A percentile compares a stretch with the other conserved stretches of the same genome.
Evolutionary conservation across 2,113 vertebrate species (phyloP).

Genomic region (Cercocebus atys): DNA sequence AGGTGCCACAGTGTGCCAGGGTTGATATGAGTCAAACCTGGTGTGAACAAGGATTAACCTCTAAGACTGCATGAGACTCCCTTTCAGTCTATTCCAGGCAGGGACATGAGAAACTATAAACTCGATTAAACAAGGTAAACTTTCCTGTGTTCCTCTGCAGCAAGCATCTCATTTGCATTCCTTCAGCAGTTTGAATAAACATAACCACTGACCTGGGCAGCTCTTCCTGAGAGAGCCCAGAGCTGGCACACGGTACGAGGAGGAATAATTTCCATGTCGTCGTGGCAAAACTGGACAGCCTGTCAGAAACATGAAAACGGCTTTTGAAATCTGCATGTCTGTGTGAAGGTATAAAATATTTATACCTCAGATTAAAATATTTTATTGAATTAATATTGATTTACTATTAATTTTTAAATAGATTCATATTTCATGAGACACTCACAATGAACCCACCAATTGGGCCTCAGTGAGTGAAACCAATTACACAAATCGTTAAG

Average conservation of each 20-base stretch:
- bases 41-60: slow-evolving; percentile 81
- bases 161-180: slow-evolving; percentile 74
- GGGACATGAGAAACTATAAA: slow-evolving; percentile 60
- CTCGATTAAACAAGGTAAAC: slow-evolving; percentile 73
- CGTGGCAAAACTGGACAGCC: slow-evolving; percentile 52
- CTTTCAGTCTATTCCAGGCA: slow-evolving; percentile 53
- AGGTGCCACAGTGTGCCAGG: slow-evolving; percentile 74
- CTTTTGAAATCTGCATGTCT: slow-evolving; percentile 77
- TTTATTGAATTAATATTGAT: slow-evolving; percentile 86
- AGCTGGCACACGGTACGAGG: background rate
- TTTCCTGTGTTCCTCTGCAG: slow-evolving; percentile 46
- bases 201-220: slow-evolving; percentile 34
- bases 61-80: slow-evolving; percentile 41
- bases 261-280: slow-evolving; percentile 49
- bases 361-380: slow-evolving; percentile 82
- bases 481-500: slow-evolving; percentile 75
- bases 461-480: slow-evolving; percentile 71
- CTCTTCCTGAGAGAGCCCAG: background rate
- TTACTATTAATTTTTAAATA: slow-evolving; percentile 82
- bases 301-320: slow-evolving; percentile 72
- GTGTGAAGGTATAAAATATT: slow-evolving; percentile 82
- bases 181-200: slow-evolving; percentile 73
- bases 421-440: slow-evolving; percentile 83
- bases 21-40: slow-evolving; percentile 76
- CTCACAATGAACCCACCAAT: slow-evolving; percentile 75